Evolutionary conservation across 1,140 invertebrate genomes (phyloP).

Genomic region (Bombyx mori): DNA sequence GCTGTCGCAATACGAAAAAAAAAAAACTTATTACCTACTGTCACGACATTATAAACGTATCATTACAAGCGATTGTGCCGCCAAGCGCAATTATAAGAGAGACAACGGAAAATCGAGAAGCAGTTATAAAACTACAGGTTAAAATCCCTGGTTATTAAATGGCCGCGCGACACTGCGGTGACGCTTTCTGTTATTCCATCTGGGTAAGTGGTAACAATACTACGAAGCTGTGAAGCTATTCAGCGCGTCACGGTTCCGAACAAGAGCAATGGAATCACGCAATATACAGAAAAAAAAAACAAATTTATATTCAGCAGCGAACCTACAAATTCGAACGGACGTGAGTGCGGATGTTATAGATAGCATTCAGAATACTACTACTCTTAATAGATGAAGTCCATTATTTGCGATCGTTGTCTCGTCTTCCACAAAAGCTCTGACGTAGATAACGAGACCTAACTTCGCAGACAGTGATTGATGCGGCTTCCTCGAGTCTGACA

Average conservation of each 20-base stretch:
- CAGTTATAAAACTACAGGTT: too few species aligned
- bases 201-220: constrained; percentile 20
- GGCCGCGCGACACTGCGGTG: neutral
- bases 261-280: constrained; percentile 15
- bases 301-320: neutral
- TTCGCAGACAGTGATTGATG: constrained; percentile 57
- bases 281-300: constrained; percentile 6
- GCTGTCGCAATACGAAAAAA: constrained; percentile 18
- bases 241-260: constrained; percentile 19
- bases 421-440: constrained; percentile 26
- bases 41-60: constrained; percentile 31
- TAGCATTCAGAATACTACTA: too few species aligned
- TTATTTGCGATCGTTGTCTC: constrained; percentile 31
- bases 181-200: constrained; percentile 26
- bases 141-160: constrained; percentile 4
- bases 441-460: constrained; percentile 35
- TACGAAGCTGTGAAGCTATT: constrained; percentile 20
- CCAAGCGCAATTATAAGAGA: too few species aligned
- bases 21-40: constrained; percentile 23
- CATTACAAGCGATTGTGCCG: constrained; percentile 15
- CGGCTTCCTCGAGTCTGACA: constrained; percentile 13
- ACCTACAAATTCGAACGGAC: too few species aligned
- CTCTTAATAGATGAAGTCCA: constrained; percentile 16
- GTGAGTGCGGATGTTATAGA: too few species aligned
- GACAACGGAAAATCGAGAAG: too few species aligned